Percentiles rank a stretch among this genome's conserved stretches.
These are phyloP conservation scores for Phrynocephalus vlangalii DNA, from an alignment of 2,797 vertebrate genomes.

Conservation along the genomic window DNA sequence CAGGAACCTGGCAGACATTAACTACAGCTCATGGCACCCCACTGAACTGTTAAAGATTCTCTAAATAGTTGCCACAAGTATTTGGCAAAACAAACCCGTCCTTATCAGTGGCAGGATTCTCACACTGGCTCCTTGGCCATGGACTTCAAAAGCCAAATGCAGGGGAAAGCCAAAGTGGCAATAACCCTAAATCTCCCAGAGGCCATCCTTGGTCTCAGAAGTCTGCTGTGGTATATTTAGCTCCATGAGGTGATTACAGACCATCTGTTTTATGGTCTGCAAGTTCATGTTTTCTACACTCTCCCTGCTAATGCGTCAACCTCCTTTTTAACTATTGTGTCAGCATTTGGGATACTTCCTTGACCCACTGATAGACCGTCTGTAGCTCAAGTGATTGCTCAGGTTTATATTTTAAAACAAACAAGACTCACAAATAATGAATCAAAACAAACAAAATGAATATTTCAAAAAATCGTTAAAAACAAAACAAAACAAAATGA, in stretches of 20 bases:
- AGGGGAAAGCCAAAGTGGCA: constrained; percentile 74
- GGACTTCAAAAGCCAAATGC: constrained; percentile 82
- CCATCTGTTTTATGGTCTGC: constrained; percentile 80
- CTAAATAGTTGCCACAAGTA: constrained; percentile 67
- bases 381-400: constrained; percentile 56
- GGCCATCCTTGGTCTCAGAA: constrained; percentile 70
- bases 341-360: constrained; percentile 47
- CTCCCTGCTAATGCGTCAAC: constrained; percentile 68
- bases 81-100: constrained; percentile 77
- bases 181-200: constrained; percentile 77
- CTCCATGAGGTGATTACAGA: constrained; percentile 81
- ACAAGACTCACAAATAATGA: neutral
- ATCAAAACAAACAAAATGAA: too few species aligned
- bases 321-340: constrained; percentile 59
- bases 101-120: constrained; percentile 78
- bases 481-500: too few species aligned
- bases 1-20: constrained; percentile 77
- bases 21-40: constrained; percentile 72
- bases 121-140: constrained; percentile 77
- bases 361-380: constrained; percentile 59
- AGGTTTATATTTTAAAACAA: constrained; percentile 27
- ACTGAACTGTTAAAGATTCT: constrained; percentile 68
- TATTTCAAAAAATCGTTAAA: too few species aligned
- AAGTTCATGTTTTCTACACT: constrained; percentile 75
- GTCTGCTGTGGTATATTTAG: constrained; percentile 81